phyloP scores from a whole-genome alignment of 1,140 invertebrate species.

The Trissolcus basalis region DNA sequence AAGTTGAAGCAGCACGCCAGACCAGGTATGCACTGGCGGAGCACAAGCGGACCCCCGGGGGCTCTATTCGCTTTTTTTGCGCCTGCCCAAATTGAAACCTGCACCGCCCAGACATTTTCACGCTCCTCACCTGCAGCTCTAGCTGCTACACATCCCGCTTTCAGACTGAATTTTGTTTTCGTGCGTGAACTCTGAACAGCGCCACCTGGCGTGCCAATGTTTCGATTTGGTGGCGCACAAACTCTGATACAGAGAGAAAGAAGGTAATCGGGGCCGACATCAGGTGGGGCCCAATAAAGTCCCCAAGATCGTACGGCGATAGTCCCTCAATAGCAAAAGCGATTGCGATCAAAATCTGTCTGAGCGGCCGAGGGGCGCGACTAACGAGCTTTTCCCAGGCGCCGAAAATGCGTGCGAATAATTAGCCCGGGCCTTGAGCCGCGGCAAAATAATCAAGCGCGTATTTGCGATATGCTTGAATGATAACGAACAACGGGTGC shows the following conservation, averaged over 20 bases:
- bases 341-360: too few species aligned
- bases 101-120: neutral
- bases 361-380: too few species aligned
- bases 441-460: slow-evolving; percentile 24
- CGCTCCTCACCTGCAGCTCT: neutral
- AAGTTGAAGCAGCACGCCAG: neutral
- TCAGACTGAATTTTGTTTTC: neutral
- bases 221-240: too few species aligned
- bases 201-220: too few species aligned
- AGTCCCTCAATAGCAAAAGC: too few species aligned
- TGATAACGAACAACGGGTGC: slow-evolving; percentile 46
- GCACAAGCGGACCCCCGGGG: neutral
- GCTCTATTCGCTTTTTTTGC: slow-evolving; percentile 1
- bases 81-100: slow-evolving; percentile 1
- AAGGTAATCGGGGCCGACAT: too few species aligned
- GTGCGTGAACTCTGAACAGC: too few species aligned
- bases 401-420: slow-evolving; percentile 1
- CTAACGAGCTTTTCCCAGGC: too few species aligned
- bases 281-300: too few species aligned
- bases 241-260: too few species aligned
- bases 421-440: slow-evolving; percentile 6
- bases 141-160: neutral
- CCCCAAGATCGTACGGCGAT: too few species aligned
- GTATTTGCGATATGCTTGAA: slow-evolving; percentile 32
- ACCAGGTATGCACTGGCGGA: neutral